Percentiles rank a stretch among this genome's conserved stretches.
Conservation (phyloP, 1,140 invertebrate genomes). For the Batillaria attramentaria region DNA sequence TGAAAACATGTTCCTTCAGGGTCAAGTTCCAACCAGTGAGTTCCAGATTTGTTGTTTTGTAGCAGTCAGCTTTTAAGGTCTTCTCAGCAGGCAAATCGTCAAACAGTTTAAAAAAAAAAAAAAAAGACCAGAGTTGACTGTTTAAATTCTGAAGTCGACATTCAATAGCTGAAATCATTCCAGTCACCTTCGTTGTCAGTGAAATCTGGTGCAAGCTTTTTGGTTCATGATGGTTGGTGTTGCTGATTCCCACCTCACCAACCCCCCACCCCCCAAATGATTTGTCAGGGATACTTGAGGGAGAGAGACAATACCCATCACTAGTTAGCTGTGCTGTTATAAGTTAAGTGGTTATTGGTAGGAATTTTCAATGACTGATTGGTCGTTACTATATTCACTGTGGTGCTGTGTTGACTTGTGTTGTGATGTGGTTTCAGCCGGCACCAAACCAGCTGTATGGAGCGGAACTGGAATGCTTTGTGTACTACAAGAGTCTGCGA, state of each 20-base stretch:
- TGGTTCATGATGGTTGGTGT: too few species aligned
- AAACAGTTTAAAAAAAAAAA: background rate
- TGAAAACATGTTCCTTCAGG: constrained; percentile 67
- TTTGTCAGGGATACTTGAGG: background rate
- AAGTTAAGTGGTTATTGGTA: background rate
- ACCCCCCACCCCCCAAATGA: too few species aligned
- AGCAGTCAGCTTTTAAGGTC: background rate
- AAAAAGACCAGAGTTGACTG: background rate
- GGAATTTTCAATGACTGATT: background rate
- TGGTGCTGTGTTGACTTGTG: background rate
- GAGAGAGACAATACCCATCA: background rate
- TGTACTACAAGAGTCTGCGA: constrained; percentile 69
- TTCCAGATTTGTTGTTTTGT: background rate
- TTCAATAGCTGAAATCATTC: background rate
- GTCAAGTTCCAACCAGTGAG: constrained; percentile 70
- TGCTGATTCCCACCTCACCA: too few species aligned
- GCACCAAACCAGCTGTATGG: constrained; percentile 69
- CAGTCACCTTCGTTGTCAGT: too few species aligned
- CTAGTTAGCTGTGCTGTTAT: background rate
- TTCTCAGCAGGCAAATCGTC: background rate
- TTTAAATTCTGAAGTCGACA: too few species aligned
- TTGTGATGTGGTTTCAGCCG: constrained; percentile 52
- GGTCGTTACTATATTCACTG: background rate
- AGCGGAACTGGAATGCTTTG: constrained; percentile 68
- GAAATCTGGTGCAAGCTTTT: too few species aligned